Base-by-base conservation (phyloP, 1,140 invertebrate species). In the Acromyrmex echinatior region DNA sequence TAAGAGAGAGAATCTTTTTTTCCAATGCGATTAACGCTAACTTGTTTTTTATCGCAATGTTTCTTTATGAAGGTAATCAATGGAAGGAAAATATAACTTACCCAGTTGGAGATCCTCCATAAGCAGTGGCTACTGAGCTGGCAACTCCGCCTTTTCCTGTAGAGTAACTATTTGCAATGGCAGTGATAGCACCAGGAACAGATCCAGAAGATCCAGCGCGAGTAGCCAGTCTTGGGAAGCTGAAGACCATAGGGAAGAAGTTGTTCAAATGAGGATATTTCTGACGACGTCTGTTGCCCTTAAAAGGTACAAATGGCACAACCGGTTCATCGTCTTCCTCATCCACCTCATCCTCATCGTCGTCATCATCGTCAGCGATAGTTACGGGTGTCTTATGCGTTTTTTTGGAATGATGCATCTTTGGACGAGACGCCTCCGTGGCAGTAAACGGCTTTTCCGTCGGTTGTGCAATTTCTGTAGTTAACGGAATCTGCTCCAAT, bases 91-190 rank as follows among this genome's bases (percentile, higher is more conserved):
- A 56, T 28, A 10, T 51, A 74, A 65, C 51, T 87, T 63, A 95
- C 94, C 92, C 92, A 51, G 91, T 90, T 0, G 93, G 91, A 31
- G 91, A 90, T 70, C 94, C 94, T 4, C 96, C 96, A 73, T 96
- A 96, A 56, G 95, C 95, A 35, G 96, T 95, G 0, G 96, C 96
- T 18, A 96, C 94, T 14, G 96, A 96, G 79, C 94, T 95, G 1
- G 96, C 96, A 14, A 96, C 93, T 2, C 96, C 96, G n/a, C 95
- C 93, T 86, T 93, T 95, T 3, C 93, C 93, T 53, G 95, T 96
- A 18, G 96, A 96, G 73, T 96, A 96, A 90, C 96, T 96, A 86
- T 96, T 96, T 7, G 96, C 96, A 10, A 96, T 95, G 0, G 96
- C 96, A 0, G 96, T 95, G 5, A 95, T 93, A 1, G 93, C 78